Evolutionary conservation across 2,113 vertebrate species (phyloP).

Genomic region (Paramormyrops kingsleyae): DNA sequence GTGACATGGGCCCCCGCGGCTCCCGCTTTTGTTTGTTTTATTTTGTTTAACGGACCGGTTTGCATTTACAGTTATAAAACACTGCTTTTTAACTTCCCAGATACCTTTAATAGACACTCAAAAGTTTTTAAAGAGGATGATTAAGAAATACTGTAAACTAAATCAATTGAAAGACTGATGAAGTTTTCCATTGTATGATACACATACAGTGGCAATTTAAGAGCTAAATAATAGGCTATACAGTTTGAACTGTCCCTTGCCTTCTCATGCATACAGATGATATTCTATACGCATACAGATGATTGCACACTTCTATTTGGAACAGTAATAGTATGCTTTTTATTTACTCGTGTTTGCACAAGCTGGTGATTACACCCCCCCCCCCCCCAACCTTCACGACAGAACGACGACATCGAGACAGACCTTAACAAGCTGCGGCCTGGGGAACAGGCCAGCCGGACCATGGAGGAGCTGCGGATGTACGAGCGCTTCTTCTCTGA

Average conservation of each 20-base stretch:
- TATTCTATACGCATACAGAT: no score
- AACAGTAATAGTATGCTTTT: background rate
- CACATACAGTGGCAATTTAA: background rate
- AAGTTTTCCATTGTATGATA: background rate
- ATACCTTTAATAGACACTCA: background rate
- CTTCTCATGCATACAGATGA: no score
- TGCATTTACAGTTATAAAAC: background rate
- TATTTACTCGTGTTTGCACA: background rate
- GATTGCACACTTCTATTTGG: background rate
- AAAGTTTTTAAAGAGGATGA: background rate
- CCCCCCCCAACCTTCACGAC: constrained; percentile 26
- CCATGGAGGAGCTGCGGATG: constrained; percentile 80
- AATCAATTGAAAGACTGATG: background rate
- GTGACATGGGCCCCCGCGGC: no score
- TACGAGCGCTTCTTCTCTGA: constrained; percentile 90
- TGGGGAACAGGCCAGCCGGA: constrained; percentile 63
- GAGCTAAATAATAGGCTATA: background rate
- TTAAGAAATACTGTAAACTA: background rate
- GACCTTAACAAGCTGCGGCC: constrained; percentile 89
- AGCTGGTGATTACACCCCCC: background rate
- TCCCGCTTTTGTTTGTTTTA: background rate
- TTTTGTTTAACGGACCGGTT: background rate
- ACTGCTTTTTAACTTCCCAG: background rate
- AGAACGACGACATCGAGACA: constrained; percentile 97
- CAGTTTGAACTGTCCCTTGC: no score